A percentile compares a stretch with the other conserved stretches of the same genome.
These are phyloP conservation scores for Edolisoma coerulescens DNA, from an alignment of 2,113 vertebrate genomes.

Conservation along the genomic window DNA sequence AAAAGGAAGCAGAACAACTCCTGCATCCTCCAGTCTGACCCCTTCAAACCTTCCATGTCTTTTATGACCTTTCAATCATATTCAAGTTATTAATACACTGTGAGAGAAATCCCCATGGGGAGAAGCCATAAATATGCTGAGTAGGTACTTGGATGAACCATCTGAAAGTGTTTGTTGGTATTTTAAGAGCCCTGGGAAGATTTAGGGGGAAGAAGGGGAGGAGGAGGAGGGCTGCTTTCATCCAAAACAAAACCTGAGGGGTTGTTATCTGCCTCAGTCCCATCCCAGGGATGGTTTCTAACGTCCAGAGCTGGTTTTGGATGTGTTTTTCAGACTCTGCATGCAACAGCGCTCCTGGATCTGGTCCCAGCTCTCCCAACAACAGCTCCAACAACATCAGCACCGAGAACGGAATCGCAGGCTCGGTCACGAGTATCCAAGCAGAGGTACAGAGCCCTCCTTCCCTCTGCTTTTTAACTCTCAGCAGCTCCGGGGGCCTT, in stretches of 20 bases:
- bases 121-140: not conserved
- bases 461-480: not conserved
- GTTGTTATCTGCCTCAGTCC: not conserved
- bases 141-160: not conserved
- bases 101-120: not conserved
- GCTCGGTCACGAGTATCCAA: conserved; percentile 79
- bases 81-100: not conserved
- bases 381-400: conserved; percentile 97
- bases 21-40: not conserved
- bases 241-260: not conserved
- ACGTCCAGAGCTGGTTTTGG: not conserved
- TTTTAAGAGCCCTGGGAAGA: not conserved
- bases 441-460: conserved; percentile 81
- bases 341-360: conserved; percentile 96
- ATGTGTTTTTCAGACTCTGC: conserved; percentile 81
- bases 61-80: not conserved
- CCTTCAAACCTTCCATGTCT: not conserved
- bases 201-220: not conserved
- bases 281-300: not conserved
- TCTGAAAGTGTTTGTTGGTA: not conserved
- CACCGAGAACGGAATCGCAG: conserved; percentile 85
- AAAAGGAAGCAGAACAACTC: not conserved
- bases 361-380: conserved; percentile 96
- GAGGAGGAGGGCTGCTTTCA: not conserved
- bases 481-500: not conserved